These are phyloP conservation scores for Prenolepis imparis DNA, from an alignment of 2,888 invertebrate genomes.

Conservation along the genomic window DNA sequence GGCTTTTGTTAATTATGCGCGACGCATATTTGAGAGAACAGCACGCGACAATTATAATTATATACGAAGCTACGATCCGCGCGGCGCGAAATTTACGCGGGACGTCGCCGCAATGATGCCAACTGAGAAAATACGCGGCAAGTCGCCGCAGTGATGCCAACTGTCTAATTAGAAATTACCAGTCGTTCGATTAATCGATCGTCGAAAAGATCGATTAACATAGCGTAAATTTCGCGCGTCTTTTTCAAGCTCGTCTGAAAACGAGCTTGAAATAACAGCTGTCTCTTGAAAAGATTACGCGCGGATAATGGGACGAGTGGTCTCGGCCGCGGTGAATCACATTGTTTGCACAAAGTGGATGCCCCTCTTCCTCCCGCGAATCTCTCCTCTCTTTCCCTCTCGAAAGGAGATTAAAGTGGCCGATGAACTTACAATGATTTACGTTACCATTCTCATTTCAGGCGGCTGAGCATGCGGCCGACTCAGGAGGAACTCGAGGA, in stretches of 20 bases:
- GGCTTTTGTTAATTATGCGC: too few relatives aligned
- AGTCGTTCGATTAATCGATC: too few relatives aligned
- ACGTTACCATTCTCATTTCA: slow-evolving; percentile 79
- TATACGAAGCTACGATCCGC: too few relatives aligned
- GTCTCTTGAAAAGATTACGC: slow-evolving; percentile 55
- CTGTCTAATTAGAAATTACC: too few relatives aligned
- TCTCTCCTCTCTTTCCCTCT: slow-evolving; percentile 31
- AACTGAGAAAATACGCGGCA: too few relatives aligned
- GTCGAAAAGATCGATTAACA: too few relatives aligned
- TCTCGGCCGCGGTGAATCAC: slow-evolving; percentile 64
- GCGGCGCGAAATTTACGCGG: too few relatives aligned
- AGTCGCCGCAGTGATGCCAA: too few relatives aligned
- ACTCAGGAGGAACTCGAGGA: slow-evolving; percentile 99
- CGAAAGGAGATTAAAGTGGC: slow-evolving; percentile 62
- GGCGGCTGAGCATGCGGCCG: slow-evolving; percentile 98
- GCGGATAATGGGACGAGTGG: slow-evolving; percentile 57
- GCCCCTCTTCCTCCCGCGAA: slow-evolving; percentile 48
- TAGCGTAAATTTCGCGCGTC: too few relatives aligned
- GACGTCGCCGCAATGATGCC: too few relatives aligned
- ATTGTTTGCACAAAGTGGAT: slow-evolving; percentile 65
- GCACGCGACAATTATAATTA: too few relatives aligned
- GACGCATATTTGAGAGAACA: too few relatives aligned
- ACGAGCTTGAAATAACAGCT: slow-evolving; percentile 55
- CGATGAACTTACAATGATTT: slow-evolving; percentile 63
- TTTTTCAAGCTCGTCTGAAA: slow-evolving; percentile 34